Percentiles rank a stretch among this genome's conserved stretches.
Conservation (phyloP, 53 echinoderm and acorn worm genomes). For the Holothuria scabra region DNA sequence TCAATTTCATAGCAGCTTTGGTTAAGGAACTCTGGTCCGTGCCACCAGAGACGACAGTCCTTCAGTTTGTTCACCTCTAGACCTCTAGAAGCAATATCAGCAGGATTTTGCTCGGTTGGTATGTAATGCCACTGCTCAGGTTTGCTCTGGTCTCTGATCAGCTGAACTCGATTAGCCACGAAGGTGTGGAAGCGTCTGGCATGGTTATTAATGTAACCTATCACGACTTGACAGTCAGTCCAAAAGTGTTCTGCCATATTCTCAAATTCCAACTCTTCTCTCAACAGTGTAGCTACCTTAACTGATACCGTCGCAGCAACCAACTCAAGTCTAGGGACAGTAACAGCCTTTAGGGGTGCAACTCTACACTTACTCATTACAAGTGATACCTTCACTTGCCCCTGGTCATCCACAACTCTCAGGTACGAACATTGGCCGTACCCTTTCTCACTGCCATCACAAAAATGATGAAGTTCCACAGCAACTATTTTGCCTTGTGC, state of each 20-base stretch:
- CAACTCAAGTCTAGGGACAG: too few relatives aligned
- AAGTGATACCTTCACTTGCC: slow-evolving; percentile 31
- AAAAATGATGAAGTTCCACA: too few relatives aligned
- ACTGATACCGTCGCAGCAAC: too few relatives aligned
- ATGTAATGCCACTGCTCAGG: slow-evolving; percentile 46
- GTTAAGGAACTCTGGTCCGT: slow-evolving; percentile 19
- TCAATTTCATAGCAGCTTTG: slow-evolving; percentile 4
- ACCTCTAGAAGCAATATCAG: slow-evolving; percentile 48
- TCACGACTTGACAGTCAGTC: slow-evolving; percentile 51
- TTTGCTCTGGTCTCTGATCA: slow-evolving; percentile 16
- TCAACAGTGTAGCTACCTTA: too few relatives aligned
- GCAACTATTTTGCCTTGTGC: too few relatives aligned
- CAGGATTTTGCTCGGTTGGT: neutral
- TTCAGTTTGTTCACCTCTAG: slow-evolving; percentile 44
- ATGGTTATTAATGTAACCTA: slow-evolving; percentile 54
- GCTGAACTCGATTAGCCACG: too few relatives aligned
- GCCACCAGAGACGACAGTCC: slow-evolving; percentile 14
- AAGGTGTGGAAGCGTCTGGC: slow-evolving; percentile 52
- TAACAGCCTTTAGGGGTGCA: slow-evolving; percentile 25
- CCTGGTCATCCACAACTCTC: too few relatives aligned
- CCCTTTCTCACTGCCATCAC: too few relatives aligned
- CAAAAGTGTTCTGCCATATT: slow-evolving; percentile 47
- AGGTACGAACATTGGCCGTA: too few relatives aligned
- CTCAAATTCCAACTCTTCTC: too few relatives aligned
- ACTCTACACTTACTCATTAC: slow-evolving; percentile 50